phyloP scores from a whole-genome alignment of 92 coral and sea anemone genomes.

The Meandrina meandrites region DNA sequence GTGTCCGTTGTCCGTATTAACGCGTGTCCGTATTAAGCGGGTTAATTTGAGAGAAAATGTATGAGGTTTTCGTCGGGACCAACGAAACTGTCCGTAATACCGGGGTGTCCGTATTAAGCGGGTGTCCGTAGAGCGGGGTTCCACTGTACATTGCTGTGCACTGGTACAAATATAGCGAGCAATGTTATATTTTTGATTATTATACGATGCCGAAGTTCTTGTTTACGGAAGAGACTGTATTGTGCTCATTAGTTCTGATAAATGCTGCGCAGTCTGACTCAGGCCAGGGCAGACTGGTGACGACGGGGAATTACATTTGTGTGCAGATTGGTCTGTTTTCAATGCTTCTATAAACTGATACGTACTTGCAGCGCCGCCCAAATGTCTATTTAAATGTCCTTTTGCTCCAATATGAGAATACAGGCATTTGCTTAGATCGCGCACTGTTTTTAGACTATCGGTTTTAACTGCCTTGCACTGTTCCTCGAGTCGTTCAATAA shows the following conservation, averaged over 20 bases:
- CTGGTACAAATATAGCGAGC: background rate
- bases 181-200: background rate
- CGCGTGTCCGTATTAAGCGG: too few relatives aligned
- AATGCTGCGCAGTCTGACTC: background rate
- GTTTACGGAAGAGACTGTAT: background rate
- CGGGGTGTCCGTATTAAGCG: too few relatives aligned
- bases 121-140: too few relatives aligned
- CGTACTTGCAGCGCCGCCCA: background rate
- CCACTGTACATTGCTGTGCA: background rate
- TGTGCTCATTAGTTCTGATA: background rate
- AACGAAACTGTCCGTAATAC: too few relatives aligned
- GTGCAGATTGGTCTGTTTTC: background rate
- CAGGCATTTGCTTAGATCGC: background rate
- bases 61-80: too few relatives aligned
- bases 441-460: background rate
- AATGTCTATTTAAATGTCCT: too few relatives aligned
- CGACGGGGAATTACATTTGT: too few relatives aligned
- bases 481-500: background rate
- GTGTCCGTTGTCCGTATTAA: too few relatives aligned
- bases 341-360: background rate
- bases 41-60: too few relatives aligned
- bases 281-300: background rate
- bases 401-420: background rate
- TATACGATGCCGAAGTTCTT: too few relatives aligned
- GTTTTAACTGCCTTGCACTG: background rate